Evolutionary conservation across 1,140 invertebrate genomes (phyloP).

Genomic region (Drosophila lacteicornis): DNA sequence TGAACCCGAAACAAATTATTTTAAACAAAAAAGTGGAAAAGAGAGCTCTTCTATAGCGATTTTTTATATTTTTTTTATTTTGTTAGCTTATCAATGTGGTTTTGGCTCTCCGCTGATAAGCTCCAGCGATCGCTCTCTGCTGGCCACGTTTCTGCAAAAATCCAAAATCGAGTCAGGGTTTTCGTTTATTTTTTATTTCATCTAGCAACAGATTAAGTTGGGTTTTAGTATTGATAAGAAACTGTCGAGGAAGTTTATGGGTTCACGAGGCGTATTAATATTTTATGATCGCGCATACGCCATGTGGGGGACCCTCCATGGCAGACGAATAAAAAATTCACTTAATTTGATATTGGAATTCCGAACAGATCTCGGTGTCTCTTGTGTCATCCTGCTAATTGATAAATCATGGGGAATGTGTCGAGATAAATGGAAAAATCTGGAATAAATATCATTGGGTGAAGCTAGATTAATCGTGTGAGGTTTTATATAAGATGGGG

Average conservation of each 20-base stretch:
- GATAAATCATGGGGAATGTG: slow-evolving; percentile 45
- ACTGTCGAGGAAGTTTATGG: slow-evolving; percentile 5
- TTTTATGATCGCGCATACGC: slow-evolving; percentile 24
- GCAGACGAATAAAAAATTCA: slow-evolving; percentile 7
- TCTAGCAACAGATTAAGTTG: slow-evolving; percentile 24
- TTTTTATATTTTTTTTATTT: slow-evolving; percentile 10
- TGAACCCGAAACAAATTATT: not conserved
- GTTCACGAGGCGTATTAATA: slow-evolving; percentile 19
- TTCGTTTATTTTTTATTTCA: slow-evolving; percentile 17
- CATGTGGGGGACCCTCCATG: slow-evolving; percentile 21
- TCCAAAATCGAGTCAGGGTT: slow-evolving; percentile 30
- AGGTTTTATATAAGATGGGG: slow-evolving; percentile 11
- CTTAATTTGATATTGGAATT: slow-evolving; percentile 20
- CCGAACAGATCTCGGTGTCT: slow-evolving; percentile 10
- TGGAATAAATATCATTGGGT: slow-evolving; percentile 10
- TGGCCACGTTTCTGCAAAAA: slow-evolving; percentile 37
- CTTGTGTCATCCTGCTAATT: slow-evolving; percentile 53
- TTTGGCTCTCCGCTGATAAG: slow-evolving; percentile 26
- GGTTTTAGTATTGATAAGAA: slow-evolving; percentile 26
- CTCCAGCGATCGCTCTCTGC: not conserved
- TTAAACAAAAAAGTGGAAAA: not conserved
- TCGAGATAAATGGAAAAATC: slow-evolving; percentile 27
- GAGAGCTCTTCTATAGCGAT: slow-evolving; percentile 4
- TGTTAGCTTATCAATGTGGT: slow-evolving; percentile 25
- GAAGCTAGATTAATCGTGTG: not conserved